Evolutionary conservation across 2,113 vertebrate genomes (phyloP), one percentile per base, ranked within the genome.

Genomic region (Odocoileus virginianus): DNA sequence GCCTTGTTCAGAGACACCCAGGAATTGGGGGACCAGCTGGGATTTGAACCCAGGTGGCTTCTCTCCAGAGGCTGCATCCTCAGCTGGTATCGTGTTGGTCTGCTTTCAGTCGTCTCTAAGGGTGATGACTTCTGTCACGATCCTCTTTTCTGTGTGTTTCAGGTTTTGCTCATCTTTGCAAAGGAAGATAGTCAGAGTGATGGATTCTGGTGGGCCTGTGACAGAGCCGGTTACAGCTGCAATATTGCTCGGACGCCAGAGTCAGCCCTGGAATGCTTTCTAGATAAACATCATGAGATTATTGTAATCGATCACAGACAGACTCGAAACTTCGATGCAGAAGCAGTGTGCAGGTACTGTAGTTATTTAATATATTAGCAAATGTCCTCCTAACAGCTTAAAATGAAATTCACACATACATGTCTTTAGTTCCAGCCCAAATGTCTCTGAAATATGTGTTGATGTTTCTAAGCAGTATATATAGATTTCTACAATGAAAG

Each of bases 141-240:
- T 9, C 0, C 74, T 95, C 23, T 98, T 97, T 88, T 97, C 60
- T 84, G 50, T 97, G 52, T 85, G 87, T 98, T 98, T 82, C 98
- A 99, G 99, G 99, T 99, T 98, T 98, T 99, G 98, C 99, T 99
- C 95, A 99, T 99, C 91, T 99, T 99, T 96, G 99, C 99, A 40
- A 99, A 99, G 98, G 99, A 99, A 98, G 99, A 99, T 97, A 99
- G 98, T 97, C 99, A 99, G 97, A 99, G 99, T 40, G 99, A 99
- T 94, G 99, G 99, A 6, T 99, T 99, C 98, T 99, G 99, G 99
- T 99, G 99, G 99, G 99, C 99, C 91, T 99, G 99, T 83, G 99
- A 99, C 97, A 99, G 99, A 79, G 99, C 99, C 1, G 99, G 99
- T 6, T 99, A 99, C 98, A 98, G 98, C 58, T 99, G 99, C 97